Base-by-base conservation (phyloP, 2,113 vertebrate species). In the Erythrocercus mccallii region DNA sequence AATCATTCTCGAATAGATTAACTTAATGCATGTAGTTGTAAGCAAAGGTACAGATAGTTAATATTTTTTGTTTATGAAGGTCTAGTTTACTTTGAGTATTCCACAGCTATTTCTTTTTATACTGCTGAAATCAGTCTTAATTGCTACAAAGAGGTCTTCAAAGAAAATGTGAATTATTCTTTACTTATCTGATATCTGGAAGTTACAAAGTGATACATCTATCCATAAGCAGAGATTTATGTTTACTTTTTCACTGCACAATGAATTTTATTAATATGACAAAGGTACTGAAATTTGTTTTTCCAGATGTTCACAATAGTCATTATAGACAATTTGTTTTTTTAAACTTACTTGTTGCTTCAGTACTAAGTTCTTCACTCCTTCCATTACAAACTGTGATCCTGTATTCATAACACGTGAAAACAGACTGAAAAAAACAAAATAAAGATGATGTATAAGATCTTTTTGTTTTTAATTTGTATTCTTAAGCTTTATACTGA, bases 321-420 rank as follows among this genome's bases (percentile, higher is more conserved):
- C 16, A 61, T 4, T 2, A 38, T 6, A 92, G 17, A 47, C 10
- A 21, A 65, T 15, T 23, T 3, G 1, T 69, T 58, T 54, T 53
- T 73, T 73, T 66, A 71, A 86, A 98, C 99, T 98, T 97, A 99
- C 99, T 95, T 99, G 99, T 66, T 99, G 99, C 93, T 99, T 99
- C 92, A 99, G 86, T 58, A 99, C 99, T 70, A 99, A 98, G 97
- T 99, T 99, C 98, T 99, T 99, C 92, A 99, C 99, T 61, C 99
- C 99, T 98, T 99, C 99, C 99, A 99, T 99, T 72, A 99, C 99
- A 96, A 99, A 99, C 94, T 99, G 99, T 54, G 99, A 99, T 94
- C 99, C 99, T 10, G 98, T 98, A 89, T 99, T 99, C 99, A 99
- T 99, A 96, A 99, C 99, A 96, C 99, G 98, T 91, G 99, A 99